Base-by-base conservation (phyloP, 2,797 vertebrate genomes). In the Oryzias sinensis region DNA sequence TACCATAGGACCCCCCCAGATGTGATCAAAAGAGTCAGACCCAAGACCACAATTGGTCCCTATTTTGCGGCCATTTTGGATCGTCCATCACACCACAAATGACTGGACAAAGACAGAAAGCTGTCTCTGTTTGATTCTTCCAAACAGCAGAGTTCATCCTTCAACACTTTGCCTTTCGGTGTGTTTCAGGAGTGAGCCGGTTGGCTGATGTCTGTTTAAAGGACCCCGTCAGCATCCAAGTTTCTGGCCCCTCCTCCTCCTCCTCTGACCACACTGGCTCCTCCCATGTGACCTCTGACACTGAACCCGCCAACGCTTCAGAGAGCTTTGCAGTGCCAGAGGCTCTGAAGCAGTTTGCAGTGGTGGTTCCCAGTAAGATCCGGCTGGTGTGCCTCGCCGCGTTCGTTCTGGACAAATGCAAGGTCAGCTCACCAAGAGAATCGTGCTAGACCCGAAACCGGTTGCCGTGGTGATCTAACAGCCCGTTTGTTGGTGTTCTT, bases 311-410 rank as follows among this genome's bases (percentile, higher is more conserved):
- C 15, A 8, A 53, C 49, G 87, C 84, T 24, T 78, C 76, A 0
- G 88, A 92, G 37, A 87, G 90, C 82, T 98, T 96, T 17, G 89
- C 94, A 0, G 75, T 99, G 5, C 97, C 97, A 0, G 92, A 93
- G 62, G 90, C 81, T 5, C 89, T 99, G 8, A 74, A 89, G 49
- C 97, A 99, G 83, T 90, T 93, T 1, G 83, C 94, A 43, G 59
- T 93, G 4, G 27, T 98, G 67, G 94, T 98, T 55, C 97, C 97
- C 62, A 95, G 94, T 89, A 98, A 99, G 70, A 44, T 98, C 70
- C 86, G 93, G 13, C 93, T 99, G 18, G 97, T 98, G 47, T 95
- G 90, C 0, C 89, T 99, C 57, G 94, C 95, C 0, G 92, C 96
- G 25, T 97, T 99, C 81, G 88, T 98, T 46, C 88, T 98, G 66